Evolutionary conservation across 1,140 invertebrate species (phyloP).

Genomic region (Drosophila watanabei): DNA sequence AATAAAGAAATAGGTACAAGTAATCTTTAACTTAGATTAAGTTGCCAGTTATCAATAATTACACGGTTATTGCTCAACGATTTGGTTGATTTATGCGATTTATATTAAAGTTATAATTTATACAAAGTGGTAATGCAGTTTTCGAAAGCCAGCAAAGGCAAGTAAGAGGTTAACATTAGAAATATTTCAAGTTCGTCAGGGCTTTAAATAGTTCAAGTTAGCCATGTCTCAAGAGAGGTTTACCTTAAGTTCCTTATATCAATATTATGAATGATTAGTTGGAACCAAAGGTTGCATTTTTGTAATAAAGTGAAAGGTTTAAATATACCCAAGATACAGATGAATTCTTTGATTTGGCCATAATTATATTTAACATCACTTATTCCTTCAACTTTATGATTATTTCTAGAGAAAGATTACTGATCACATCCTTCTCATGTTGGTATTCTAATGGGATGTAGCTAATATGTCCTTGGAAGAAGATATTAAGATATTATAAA

Average conservation of each 20-base stretch:
- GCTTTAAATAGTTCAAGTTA: not conserved
- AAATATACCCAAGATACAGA: not conserved
- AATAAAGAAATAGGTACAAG: constrained; percentile 5
- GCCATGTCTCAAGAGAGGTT: not conserved
- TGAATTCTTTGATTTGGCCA: not conserved
- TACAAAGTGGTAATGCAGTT: not conserved
- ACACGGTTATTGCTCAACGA: not conserved
- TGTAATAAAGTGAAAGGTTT: not conserved
- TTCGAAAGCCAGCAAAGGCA: not conserved
- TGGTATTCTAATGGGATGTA: not conserved
- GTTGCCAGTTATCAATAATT: not conserved
- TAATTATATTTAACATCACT: not conserved
- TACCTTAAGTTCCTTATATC: not conserved
- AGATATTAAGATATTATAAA: too few species aligned
- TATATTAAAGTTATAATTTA: not conserved
- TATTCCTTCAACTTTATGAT: not conserved
- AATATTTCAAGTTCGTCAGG: not conserved
- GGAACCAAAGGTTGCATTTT: not conserved
- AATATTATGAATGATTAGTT: not conserved
- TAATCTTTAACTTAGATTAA: not conserved
- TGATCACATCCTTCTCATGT: not conserved
- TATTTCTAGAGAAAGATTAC: not conserved
- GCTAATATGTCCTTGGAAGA: too few species aligned
- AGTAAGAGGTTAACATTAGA: not conserved
- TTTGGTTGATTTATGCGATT: not conserved